phyloP scores from a whole-genome alignment of 2,888 invertebrate genomes.

The Brenthis hecate region DNA sequence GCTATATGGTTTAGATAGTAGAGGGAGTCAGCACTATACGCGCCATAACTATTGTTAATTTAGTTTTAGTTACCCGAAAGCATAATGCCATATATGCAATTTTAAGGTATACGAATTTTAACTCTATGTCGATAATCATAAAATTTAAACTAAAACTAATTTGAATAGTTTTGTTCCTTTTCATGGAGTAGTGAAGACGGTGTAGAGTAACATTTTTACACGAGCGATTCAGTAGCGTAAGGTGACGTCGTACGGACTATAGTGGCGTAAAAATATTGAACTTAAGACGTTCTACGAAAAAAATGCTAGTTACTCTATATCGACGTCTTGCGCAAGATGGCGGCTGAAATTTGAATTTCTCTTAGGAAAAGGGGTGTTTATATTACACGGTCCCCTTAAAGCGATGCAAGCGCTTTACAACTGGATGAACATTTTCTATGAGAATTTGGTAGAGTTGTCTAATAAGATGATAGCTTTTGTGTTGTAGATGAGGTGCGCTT shows the following conservation, averaged over 20 bases:
- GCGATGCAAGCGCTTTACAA: constrained; percentile 44
- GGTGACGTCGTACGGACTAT: constrained; percentile 75
- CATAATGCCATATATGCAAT: constrained; percentile 43
- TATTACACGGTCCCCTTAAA: constrained; percentile 49
- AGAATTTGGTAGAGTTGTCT: constrained; percentile 47
- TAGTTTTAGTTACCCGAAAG: constrained; percentile 57
- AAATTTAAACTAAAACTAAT: constrained; percentile 29
- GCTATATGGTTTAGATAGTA: constrained; percentile 42
- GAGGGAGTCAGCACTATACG: constrained; percentile 61
- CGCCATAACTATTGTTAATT: constrained; percentile 72
- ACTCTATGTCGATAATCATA: fast-evolving
- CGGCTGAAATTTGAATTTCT: constrained; percentile 79
- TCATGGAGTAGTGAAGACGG: constrained; percentile 49
- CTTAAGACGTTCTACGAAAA: constrained; percentile 80
- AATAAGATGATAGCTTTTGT: constrained; percentile 34
- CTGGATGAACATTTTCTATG: constrained; percentile 49
- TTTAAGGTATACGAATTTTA: constrained; percentile 27
- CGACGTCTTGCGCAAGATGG: constrained; percentile 81
- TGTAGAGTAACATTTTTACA: constrained; percentile 74
- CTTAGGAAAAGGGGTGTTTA: constrained; percentile 75
- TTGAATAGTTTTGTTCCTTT: constrained; percentile 42
- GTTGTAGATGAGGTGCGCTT: not conserved
- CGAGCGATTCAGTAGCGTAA: constrained; percentile 79
- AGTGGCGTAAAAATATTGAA: constrained; percentile 78
- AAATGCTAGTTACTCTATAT: constrained; percentile 78